Evolutionary conservation across 2,888 invertebrate genomes (phyloP), one percentile per base, ranked within the genome.

Genomic region (Altica lythri): DNA sequence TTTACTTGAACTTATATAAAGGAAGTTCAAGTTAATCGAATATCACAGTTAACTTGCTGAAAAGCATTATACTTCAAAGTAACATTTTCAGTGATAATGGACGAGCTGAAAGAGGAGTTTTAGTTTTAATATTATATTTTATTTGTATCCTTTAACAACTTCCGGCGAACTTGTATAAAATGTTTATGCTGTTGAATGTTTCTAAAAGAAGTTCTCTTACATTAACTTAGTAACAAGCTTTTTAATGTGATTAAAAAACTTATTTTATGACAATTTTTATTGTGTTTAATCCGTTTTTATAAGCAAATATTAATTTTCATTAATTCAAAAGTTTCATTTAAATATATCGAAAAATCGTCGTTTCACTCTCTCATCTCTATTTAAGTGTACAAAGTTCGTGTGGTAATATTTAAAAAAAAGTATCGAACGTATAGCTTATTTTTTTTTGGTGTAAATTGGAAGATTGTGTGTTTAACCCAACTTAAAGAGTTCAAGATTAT

Each of bases 111-210:
- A 40, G 25, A 40, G 40, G 22, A 22, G 25, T 19, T 38, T 38
- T 40, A 40, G 40, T 40, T 40, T 40, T 40, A 40, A 40, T n/a
- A n/a, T n/a, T 40, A 40, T 22, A 40, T 40, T 40, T 40, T 40
- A 40, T 22, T 40, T 22, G 8, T 13, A 40, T 9, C 13, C 22
- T n/a, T 12, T 30, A 4, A 6, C 12, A 30, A 30, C 30, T n/a
- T 5, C 12, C n/a, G n/a, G n/a, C n/a, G n/a, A n/a, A n/a, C n/a
- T n/a, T n/a, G n/a, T n/a, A n/a, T n/a, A n/a, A n/a, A n/a, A n/a
- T n/a, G n/a, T n/a, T n/a, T n/a, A n/a, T n/a, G n/a, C n/a, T n/a
- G n/a, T n/a, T n/a, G n/a, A n/a, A 25, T 6, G 25, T 25, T 25
- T 25, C 5, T 5, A 25, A 25, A 25, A 25, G 5, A 8, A 8